A percentile compares a stretch with the other conserved stretches of the same genome.
Conservation (phyloP, 2,113 vertebrate genomes). For the Nibea coibor region DNA sequence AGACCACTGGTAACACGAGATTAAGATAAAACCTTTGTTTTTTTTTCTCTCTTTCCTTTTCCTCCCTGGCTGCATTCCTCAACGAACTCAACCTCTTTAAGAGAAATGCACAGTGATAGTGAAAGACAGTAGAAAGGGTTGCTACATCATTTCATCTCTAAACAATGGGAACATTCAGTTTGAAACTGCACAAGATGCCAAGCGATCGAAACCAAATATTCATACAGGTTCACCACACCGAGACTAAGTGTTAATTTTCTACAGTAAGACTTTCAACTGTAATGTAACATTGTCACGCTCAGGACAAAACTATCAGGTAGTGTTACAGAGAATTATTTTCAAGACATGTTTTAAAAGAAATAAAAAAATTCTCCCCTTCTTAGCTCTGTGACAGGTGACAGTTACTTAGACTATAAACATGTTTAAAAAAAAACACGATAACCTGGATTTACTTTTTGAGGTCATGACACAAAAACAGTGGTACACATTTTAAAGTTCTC, state of each 20-base stretch:
- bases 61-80: background rate
- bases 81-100: background rate
- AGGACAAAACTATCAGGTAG: background rate
- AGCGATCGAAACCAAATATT: constrained; percentile 37
- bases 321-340: background rate
- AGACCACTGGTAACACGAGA: constrained; percentile 1
- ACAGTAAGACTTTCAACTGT: constrained; percentile 9
- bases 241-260: background rate
- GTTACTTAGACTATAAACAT: background rate
- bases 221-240: background rate
- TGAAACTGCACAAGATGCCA: constrained; percentile 32
- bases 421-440: background rate
- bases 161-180: constrained; percentile 17
- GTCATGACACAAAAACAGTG: background rate
- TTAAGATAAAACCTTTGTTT: background rate
- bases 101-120: constrained; percentile 3
- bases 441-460: background rate
- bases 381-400: background rate
- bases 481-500: background rate
- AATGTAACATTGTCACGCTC: background rate
- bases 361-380: background rate
- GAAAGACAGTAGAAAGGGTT: background rate
- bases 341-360: constrained; percentile 24
- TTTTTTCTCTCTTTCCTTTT: constrained; percentile 27
- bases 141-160: constrained; percentile 4